Evolutionary conservation across 1,140 invertebrate genomes (phyloP).

Genomic region (Cydia fagiglandana): DNA sequence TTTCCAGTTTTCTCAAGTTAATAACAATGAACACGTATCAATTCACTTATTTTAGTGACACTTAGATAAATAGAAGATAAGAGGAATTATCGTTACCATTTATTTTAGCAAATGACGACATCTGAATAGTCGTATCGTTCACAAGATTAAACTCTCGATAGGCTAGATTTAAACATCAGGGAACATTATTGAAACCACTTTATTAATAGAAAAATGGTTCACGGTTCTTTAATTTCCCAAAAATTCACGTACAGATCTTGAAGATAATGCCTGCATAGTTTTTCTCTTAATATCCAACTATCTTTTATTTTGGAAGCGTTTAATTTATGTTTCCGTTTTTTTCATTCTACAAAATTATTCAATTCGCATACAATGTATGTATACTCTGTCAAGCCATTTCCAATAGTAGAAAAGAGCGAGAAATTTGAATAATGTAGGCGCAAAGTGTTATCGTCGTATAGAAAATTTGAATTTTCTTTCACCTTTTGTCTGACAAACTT

Average conservation of each 20-base stretch:
- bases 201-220: too few species aligned
- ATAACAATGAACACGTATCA: slow-evolving; percentile 19
- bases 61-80: slow-evolving; percentile 5
- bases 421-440: too few species aligned
- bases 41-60: slow-evolving; percentile 22
- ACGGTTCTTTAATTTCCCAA: too few species aligned
- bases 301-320: too few species aligned
- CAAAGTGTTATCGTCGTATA: too few species aligned
- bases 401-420: too few species aligned
- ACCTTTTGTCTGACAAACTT: too few species aligned
- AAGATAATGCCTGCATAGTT: background rate
- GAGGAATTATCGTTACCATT: slow-evolving; percentile 7
- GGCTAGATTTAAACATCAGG: too few species aligned
- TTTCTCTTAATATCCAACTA: background rate
- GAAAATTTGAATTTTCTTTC: too few species aligned
- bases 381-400: too few species aligned
- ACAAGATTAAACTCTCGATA: background rate
- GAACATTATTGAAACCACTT: too few species aligned
- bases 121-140: background rate
- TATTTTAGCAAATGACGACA: background rate
- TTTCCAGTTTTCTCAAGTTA: background rate
- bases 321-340: too few species aligned
- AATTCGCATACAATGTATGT: background rate
- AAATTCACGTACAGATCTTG: background rate
- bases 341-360: background rate